Evolutionary conservation across 1,140 invertebrate species (phyloP), one percentile per base, ranked within the genome.

Genomic region (Oedothorax gibbosus): DNA sequence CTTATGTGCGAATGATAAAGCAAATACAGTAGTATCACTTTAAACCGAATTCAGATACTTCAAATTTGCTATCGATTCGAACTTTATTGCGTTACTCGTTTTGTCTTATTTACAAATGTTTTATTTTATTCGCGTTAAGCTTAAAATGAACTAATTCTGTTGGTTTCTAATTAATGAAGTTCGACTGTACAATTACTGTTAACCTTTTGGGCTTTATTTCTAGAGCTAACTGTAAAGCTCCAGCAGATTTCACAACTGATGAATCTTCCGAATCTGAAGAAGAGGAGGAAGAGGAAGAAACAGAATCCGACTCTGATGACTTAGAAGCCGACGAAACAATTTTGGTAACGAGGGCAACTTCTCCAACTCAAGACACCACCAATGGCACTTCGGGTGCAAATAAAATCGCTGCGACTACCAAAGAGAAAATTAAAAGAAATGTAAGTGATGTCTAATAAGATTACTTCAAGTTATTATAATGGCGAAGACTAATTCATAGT

Each of bases 181-280:
- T 35, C 5, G 35, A 3, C 65, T 35, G 15, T 35, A 2, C 49
- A 71, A 71, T 71, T 2, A 71, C 35, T 71, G 18, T 15, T 68
- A 12, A 66, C 35, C 11, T 20, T 60, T 73, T n/a, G 7, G 50
- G 7, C 18, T 73, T 51, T 53, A 35, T 73, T 0, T n/a, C 5
- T 4, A 85, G 66, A 49, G 14, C 64, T 0, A 69, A 76, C 18
- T 71, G 78, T 12, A 87, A 87, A 76, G 86, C 76, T 21, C 85
- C 86, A 7, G 86, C 86, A 12, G 86, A 87, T 62, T 87, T 87
- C 21, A 84, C 86, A 9, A 79, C 86, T 5, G 86, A 86, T 11
- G 68, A 69, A 57, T 83, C 62, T 9, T 66, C 69, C 9, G 86
- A 82, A 53, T 60, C 60, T 0, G 69, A 72, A 69, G 20, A 54